A percentile compares a stretch with the other conserved stretches of the same genome.
Evolutionary conservation across 2,113 vertebrate species (phyloP).

Genomic region (Neogobius melanostomus): DNA sequence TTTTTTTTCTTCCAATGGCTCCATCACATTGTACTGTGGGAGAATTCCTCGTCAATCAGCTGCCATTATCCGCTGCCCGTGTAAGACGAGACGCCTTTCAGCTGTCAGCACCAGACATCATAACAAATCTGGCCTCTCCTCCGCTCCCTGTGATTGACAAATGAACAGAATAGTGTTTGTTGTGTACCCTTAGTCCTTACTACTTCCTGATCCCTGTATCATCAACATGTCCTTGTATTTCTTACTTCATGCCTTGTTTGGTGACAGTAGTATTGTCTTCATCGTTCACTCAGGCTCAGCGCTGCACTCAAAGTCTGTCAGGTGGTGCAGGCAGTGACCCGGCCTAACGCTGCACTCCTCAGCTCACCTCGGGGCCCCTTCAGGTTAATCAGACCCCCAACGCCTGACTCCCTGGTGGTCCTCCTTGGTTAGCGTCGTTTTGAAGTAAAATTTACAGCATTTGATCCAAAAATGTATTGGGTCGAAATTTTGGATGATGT

Average conservation of each 20-base stretch:
- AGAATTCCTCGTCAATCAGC: conserved; percentile 46
- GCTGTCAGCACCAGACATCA: conserved; percentile 58
- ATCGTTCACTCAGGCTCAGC: conserved; percentile 25
- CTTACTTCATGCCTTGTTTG: conserved; percentile 8
- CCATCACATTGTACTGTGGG: conserved; percentile 35
- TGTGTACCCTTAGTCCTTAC: conserved; percentile 28
- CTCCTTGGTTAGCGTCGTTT: conserved; percentile 29
- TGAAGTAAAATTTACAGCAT: too few relatives aligned
- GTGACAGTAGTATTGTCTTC: not conserved
- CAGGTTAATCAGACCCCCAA: conserved; percentile 33
- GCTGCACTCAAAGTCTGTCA: conserved; percentile 31
- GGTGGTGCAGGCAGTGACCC: conserved; percentile 47
- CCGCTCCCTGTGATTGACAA: conserved; percentile 55
- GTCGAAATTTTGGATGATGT: not conserved
- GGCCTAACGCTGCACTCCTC: conserved; percentile 33
- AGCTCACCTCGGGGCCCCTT: conserved; percentile 16
- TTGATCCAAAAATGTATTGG: conserved; percentile 42
- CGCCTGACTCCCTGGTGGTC: conserved; percentile 57
- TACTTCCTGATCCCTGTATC: conserved; percentile 20
- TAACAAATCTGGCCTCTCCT: conserved; percentile 47
- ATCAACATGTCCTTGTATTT: conserved; percentile 5
- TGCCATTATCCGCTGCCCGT: conserved; percentile 21
- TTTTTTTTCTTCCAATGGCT: conserved; percentile 1
- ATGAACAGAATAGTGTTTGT: conserved; percentile 33
- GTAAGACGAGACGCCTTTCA: conserved; percentile 58